phyloP scores from a whole-genome alignment of 23 tunicate species.

The Phallusia fumigata region DNA sequence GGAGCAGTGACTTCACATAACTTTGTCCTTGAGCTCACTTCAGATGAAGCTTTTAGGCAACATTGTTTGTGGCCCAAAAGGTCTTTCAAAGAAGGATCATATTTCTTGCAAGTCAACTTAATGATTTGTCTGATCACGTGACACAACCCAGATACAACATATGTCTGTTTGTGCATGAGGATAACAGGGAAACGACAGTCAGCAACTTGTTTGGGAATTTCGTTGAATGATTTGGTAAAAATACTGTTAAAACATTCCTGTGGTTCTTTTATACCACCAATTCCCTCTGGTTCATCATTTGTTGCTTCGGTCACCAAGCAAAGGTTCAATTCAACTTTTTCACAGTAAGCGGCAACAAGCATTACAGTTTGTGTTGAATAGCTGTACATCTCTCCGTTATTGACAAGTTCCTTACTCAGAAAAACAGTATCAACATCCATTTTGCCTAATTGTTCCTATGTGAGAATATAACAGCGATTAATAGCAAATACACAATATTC shows the following conservation, averaged over 20 bases:
- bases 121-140: constrained; percentile 62
- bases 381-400: constrained; percentile 15
- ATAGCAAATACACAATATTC: not conserved
- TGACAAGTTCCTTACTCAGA: not conserved
- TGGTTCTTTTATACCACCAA: constrained; percentile 20
- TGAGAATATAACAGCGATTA: not conserved
- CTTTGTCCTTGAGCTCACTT: constrained; percentile 71
- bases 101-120: constrained; percentile 6
- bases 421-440: constrained; percentile 20
- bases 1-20: constrained; percentile 77
- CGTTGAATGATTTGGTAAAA: not conserved
- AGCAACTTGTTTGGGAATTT: constrained; percentile 24
- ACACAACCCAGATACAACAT: constrained; percentile 71
- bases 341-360: constrained; percentile 34
- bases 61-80: constrained; percentile 77
- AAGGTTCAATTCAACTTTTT: constrained; percentile 1
- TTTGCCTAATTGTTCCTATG: not conserved
- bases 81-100: not conserved
- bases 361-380: constrained; percentile 48
- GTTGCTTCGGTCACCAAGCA: constrained; percentile 25
- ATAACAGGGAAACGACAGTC: constrained; percentile 60
- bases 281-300: not conserved
- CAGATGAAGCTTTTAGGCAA: constrained; percentile 79
- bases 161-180: constrained; percentile 20
- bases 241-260: constrained; percentile 20